Evolutionary conservation across 2,797 vertebrate species (phyloP).

Genomic region (Acanthurus lineatus): DNA sequence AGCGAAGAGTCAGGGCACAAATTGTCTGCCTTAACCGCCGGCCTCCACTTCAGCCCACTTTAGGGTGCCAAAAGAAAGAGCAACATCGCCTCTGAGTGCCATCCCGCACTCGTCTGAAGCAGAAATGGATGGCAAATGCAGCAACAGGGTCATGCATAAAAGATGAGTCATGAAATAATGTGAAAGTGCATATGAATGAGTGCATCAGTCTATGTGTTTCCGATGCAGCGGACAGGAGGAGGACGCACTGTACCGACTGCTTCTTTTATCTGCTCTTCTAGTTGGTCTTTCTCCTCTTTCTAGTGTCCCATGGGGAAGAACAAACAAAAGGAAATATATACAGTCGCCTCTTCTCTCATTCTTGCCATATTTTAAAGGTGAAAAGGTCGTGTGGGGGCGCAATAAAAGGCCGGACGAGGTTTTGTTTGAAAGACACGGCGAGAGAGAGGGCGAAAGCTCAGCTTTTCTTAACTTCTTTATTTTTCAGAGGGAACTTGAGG

Average conservation of each 20-base stretch:
- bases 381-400: neutral
- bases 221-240: constrained; percentile 2
- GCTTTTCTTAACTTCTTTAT: neutral
- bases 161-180: constrained; percentile 55
- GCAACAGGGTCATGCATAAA: constrained; percentile 52
- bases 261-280: constrained; percentile 6
- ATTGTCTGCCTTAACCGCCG: constrained; percentile 13
- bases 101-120: constrained; percentile 25
- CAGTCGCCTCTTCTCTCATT: constrained; percentile 23
- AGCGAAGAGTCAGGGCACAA: constrained; percentile 21
- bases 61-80: constrained; percentile 17
- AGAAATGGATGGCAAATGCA: constrained; percentile 11
- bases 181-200: constrained; percentile 47
- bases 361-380: constrained; percentile 27
- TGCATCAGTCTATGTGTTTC: neutral
- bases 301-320: constrained; percentile 18
- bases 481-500: constrained; percentile 24
- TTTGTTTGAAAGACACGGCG: constrained; percentile 13
- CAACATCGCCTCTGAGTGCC: constrained; percentile 33
- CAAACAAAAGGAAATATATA: constrained; percentile 20
- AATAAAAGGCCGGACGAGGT: constrained; percentile 5
- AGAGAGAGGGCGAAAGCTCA: constrained; percentile 4
- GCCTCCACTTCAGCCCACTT: constrained; percentile 36
- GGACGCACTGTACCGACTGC: neutral
- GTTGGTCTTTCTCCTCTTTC: neutral